Base-by-base conservation (phyloP, 2,888 invertebrate genomes). In the Philaethria dido region DNA sequence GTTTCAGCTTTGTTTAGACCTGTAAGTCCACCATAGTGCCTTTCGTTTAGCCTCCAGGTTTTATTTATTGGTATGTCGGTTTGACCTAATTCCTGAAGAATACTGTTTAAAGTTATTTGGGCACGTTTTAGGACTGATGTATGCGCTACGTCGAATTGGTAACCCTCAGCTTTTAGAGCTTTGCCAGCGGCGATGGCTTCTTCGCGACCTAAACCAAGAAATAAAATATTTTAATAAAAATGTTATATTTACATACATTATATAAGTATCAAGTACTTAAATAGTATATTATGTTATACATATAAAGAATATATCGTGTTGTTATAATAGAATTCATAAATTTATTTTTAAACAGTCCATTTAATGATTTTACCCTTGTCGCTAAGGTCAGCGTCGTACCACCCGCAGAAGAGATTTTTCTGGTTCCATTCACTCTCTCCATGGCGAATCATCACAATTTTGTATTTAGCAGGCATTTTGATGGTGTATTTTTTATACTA, bases 11-110 rank as follows among this genome's bases (percentile, higher is more conserved):
- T 98, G 80, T 97, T 96, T 69, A 96, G 93, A 1, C 97, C 97
- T 13, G 97, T 98, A 6, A 98, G 93, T 47, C 96, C 96, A 61
- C 98, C 98, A 78, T 97, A 98, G 80, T 98, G 98, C 68, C 98
- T 94, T 84, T 98, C 97, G 78, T 97, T 97, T 33, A 98, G 88
- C 14, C 97, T 94, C 98, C 98, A 98, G 11, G 96, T 95, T 79
- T 95, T 95, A 5, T 93, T 82, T 8, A 96, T 87, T 0, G 96
- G 95, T 71, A 97, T 85, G 73, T 94, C 93, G n/a, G 94, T 83
- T 77, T 96, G 95, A 1, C 93, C 94, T 48, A 95, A 93, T 78
- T 95, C 95, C 67, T 94, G 88, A 8, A 97, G 85, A 69, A 97
- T 94, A 0, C 94, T 82, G 61, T 94, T 93, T 47, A 97, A 86